Base-by-base conservation (phyloP, 2,888 invertebrate species). In the Emesis russula region DNA sequence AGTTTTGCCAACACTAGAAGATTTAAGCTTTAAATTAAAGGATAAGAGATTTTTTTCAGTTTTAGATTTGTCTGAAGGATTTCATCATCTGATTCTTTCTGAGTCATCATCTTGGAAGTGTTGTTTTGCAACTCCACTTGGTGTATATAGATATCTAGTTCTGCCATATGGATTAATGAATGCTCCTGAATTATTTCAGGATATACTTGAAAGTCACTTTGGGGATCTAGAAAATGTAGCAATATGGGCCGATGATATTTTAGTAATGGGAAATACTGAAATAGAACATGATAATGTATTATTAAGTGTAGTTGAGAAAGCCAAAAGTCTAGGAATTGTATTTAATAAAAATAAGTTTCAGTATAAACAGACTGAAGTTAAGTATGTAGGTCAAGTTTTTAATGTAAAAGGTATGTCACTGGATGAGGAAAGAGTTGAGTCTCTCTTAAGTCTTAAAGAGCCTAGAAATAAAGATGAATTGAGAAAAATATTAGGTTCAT, bases 141-240 rank as follows among this genome's bases (percentile, higher is more conserved):
- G 90, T 53, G 86, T 88, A 3, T 88, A 88, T 63, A 78, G 86
- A 48, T 88, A 88, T 82, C 31, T 75, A 18, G 90, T 90, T 18
- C 82, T 88, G 9, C 86, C 90, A 15, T 88, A 88, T 71, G 88
- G 84, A 33, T 75, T 90, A 63, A 80, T 78, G 53, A 86, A 88
- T 82, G 88, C 88, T n/a, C 88, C 88, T 68, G 90, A 90, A 31
- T 38, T 87, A 53, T 89, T 89, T 66, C 88, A 88, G 31, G 85
- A 88, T 63, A 25, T 76, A 41, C 38, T 86, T 5, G 68, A 68
- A 76, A 71, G 13, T 11, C 68, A 87, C 36, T 81, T 83, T 58
- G 66, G 80, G 5, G 15, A 58, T 2, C 18, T 77, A n/a, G 0
- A 33, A 31, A 77, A 77, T 77, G 63, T 44, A 44, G 41, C 9